These are phyloP conservation scores for Palythoa heliodiscus DNA, from an alignment of 92 coral and sea anemone genomes.

Conservation along the genomic window DNA sequence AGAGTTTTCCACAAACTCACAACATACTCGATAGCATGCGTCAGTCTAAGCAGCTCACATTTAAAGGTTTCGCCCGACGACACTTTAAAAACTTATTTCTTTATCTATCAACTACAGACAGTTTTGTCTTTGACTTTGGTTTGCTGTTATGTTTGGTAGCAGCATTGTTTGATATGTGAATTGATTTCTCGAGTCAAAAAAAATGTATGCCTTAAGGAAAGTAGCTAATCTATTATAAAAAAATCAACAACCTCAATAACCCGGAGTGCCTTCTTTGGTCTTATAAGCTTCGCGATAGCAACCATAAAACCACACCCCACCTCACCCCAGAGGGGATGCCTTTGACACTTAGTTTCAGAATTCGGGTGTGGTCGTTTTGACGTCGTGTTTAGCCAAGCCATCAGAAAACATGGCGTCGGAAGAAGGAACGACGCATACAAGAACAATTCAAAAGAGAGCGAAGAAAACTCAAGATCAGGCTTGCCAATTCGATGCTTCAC, in stretches of 20 bases:
- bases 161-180: no score
- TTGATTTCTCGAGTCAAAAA: no score
- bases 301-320: conserved; percentile 37
- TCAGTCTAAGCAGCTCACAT: background rate
- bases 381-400: conserved; percentile 75
- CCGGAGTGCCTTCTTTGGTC: background rate
- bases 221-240: background rate
- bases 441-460: conserved; percentile 90
- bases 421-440: conserved; percentile 87
- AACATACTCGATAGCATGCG: background rate
- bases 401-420: conserved; percentile 96
- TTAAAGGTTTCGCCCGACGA: background rate
- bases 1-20: background rate
- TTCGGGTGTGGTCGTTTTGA: conserved; percentile 95
- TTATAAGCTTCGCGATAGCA: background rate
- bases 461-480: conserved; percentile 99
- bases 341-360: conserved; percentile 47
- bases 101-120: no score
- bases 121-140: no score
- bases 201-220: no score
- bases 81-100: no score
- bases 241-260: background rate
- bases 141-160: no score
- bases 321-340: conserved; percentile 48
- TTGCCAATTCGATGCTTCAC: conserved; percentile 98